Base-by-base conservation (phyloP, 2,888 invertebrate species). In the Agrochola lychnidis region DNA sequence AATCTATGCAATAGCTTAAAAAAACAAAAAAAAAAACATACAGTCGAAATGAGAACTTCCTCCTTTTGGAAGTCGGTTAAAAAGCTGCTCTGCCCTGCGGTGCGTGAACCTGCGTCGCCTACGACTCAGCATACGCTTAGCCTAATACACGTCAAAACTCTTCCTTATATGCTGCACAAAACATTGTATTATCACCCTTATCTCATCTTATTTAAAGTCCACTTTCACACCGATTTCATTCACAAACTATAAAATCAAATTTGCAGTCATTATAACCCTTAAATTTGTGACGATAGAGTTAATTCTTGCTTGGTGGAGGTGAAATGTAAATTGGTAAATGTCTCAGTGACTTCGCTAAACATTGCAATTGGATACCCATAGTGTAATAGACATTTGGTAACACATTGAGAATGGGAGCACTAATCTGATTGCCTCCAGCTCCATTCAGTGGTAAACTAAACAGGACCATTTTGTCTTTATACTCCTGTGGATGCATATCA, bases 341-440 rank as follows among this genome's bases (percentile, higher is more conserved):
- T 73, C 59, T 59, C 69, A 59, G 73, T 83, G 71, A 74, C 71
- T 71, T 66, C 22, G 64, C 63, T 82, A 63, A 76, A 76, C 83
- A 82, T 76, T 76, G 83, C 69, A 85, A 87, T 87, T 79, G 73
- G 79, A 82, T 86, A 73, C 48, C 70, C 75, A 71, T 75, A 73
- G 74, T 78, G 75, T 83, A 86, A 88, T 85, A 73, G 79, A 83
- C 78, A 67, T 85, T 75, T 78, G 81, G 73, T 83, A 78, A 78
- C 72, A 80, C 78, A 73, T 83, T 70, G 72, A 76, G 76, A 76
- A 63, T 74, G 64, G 71, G 9, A 57, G 68, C 70, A 53, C 79
- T 86, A 87, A 88, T 88, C 86, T 78, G 74, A 83, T 87, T 78
- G 72, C 70, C 74, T 66, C 57, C 74, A 57, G 30, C 42, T 3